These are phyloP conservation scores for Melieria picta DNA, from an alignment of 2,888 invertebrate genomes.

Conservation along the genomic window DNA sequence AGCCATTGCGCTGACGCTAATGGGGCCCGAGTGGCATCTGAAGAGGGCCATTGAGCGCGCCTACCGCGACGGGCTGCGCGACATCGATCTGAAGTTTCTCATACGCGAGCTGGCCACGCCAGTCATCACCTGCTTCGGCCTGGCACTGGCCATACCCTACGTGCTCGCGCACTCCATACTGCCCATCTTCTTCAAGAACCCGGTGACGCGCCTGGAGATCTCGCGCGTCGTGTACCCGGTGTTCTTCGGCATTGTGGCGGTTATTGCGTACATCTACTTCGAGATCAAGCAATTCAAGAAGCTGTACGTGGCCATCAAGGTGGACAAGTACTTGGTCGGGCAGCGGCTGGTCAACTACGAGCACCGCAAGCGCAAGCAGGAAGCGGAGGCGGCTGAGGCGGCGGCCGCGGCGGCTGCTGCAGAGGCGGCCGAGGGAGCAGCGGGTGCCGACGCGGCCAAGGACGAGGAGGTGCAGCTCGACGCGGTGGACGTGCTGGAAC, in stretches of 20 bases:
- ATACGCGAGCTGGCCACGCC: slow-evolving; percentile 89
- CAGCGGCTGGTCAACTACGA: slow-evolving; percentile 97
- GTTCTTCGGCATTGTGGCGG: slow-evolving; percentile 77
- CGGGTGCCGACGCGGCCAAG: slow-evolving; percentile 19
- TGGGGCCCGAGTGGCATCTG: slow-evolving; percentile 97
- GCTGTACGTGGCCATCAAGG: slow-evolving; percentile 97
- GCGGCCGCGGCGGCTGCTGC: slow-evolving; percentile 42
- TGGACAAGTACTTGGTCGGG: slow-evolving; percentile 98
- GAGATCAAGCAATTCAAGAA: slow-evolving; percentile 94
- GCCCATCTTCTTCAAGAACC: slow-evolving; percentile 74
- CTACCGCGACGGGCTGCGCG: slow-evolving; percentile 91
- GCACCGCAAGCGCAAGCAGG: slow-evolving; percentile 72
- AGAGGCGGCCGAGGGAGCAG: slow-evolving; percentile 29
- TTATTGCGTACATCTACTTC: slow-evolving; percentile 78
- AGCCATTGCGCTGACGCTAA: slow-evolving; percentile 94
- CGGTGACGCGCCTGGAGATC: slow-evolving; percentile 78
- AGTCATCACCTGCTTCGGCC: slow-evolving; percentile 86
- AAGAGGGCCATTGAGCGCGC: slow-evolving; percentile 91
- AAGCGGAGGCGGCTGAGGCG: slow-evolving; percentile 51
- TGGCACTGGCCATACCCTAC: slow-evolving; percentile 94
- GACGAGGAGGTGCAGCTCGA: slow-evolving; percentile 32
- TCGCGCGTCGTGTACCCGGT: slow-evolving; percentile 90
- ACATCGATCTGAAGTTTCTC: slow-evolving; percentile 90
- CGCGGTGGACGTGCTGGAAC: slow-evolving; percentile 40
- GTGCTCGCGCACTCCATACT: slow-evolving; percentile 82